phyloP scores from a whole-genome alignment of 1,140 invertebrate genomes.

The Zaprionus camerounensis region DNA sequence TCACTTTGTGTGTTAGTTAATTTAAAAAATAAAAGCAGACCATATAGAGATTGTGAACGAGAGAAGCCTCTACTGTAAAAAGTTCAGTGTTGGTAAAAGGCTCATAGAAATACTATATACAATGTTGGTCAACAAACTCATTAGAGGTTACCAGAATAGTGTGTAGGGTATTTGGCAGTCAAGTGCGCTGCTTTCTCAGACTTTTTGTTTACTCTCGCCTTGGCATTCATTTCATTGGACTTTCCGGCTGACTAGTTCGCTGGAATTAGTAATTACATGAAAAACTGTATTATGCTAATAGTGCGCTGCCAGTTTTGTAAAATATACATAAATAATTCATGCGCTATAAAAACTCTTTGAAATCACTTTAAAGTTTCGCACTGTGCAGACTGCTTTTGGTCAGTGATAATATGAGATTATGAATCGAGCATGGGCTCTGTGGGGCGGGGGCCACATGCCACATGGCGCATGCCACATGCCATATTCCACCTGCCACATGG shows the following conservation, averaged over 20 bases:
- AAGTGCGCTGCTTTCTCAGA: background rate
- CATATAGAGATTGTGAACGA: no score
- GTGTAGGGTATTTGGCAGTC: background rate
- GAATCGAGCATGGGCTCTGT: conserved; percentile 9
- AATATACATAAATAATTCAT: background rate
- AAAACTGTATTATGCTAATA: background rate
- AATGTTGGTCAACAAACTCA: no score
- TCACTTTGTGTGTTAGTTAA: no score
- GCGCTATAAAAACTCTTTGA: background rate
- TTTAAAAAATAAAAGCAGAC: no score
- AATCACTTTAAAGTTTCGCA: background rate
- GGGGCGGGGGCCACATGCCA: conserved; percentile 15
- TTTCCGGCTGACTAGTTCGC: background rate
- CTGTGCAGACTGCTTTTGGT: background rate
- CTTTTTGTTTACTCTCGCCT: background rate
- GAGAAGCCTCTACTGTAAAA: no score
- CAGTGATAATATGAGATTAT: background rate
- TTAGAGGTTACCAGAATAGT: no score
- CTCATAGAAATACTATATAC: no score
- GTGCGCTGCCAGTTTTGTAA: background rate
- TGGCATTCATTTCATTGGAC: background rate
- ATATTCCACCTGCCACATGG: background rate
- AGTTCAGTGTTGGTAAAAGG: no score
- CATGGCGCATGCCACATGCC: conserved; percentile 5
- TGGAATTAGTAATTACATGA: background rate